phyloP scores from a whole-genome alignment of 2,113 vertebrate genomes.

The Pteropus alecto region DNA sequence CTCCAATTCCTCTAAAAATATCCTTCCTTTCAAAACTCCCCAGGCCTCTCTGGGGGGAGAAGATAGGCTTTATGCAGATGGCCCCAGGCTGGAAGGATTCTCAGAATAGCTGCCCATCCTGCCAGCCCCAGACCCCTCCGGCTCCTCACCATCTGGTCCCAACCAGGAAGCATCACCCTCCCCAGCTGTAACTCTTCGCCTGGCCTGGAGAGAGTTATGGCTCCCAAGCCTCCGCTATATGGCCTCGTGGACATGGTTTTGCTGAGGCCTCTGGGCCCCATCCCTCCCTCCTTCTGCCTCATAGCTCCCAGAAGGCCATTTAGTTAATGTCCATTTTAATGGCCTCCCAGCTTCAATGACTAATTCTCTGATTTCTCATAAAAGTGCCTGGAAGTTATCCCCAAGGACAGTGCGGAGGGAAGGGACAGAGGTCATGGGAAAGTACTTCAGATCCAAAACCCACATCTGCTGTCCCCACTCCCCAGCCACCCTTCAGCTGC shows the following conservation, averaged over 20 bases:
- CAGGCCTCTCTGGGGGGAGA: neutral
- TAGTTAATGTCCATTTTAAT: neutral
- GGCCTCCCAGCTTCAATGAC: neutral
- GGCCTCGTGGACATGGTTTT: neutral
- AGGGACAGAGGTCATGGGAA: neutral
- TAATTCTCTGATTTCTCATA: conserved; percentile 33
- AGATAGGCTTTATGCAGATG: neutral
- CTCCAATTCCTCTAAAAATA: neutral
- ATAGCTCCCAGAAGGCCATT: conserved; percentile 54
- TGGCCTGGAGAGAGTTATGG: conserved; percentile 40
- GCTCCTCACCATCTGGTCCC: conserved; percentile 35
- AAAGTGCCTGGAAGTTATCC: neutral
- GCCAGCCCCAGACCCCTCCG: accelerated
- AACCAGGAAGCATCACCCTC: neutral
- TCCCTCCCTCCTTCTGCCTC: conserved; percentile 4
- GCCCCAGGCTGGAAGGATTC: neutral
- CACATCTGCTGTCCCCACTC: neutral
- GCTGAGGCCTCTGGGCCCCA: accelerated
- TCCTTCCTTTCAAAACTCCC: neutral
- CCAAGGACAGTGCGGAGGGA: neutral
- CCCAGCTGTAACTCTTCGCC: neutral
- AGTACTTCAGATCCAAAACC: neutral
- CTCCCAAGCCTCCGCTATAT: neutral
- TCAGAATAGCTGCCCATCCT: neutral
- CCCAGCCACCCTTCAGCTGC: neutral